Evolutionary conservation across 1,140 invertebrate genomes (phyloP).

Genomic region (Pseudomyrmex gracilis): DNA sequence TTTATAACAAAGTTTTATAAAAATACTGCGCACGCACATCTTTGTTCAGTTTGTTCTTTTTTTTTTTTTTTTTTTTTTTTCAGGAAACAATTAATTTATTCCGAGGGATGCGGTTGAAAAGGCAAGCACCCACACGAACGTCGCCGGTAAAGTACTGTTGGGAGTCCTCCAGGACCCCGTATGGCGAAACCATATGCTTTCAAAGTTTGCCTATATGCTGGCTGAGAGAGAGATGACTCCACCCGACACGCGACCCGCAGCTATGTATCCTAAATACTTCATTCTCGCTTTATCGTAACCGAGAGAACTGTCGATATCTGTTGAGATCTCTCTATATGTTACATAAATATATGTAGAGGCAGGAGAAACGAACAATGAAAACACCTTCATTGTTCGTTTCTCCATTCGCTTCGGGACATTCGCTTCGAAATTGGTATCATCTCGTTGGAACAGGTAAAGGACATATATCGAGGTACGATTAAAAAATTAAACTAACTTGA

Average conservation of each 20-base stretch:
- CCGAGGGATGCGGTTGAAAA: not conserved
- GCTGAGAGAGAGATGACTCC: constrained; percentile 79
- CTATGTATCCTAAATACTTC: constrained; percentile 54
- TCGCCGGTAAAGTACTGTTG: constrained; percentile 26
- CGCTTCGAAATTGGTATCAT: too few species aligned
- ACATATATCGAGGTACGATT: too few species aligned
- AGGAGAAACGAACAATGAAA: not conserved
- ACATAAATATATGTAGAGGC: constrained; percentile 3
- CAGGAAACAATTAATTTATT: not conserved
- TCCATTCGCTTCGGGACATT: too few species aligned
- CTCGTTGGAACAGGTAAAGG: too few species aligned
- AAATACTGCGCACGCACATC: not conserved
- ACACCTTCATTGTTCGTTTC: not conserved
- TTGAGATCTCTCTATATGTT: constrained; percentile 41
- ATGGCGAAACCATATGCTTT: constrained; percentile 78
- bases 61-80: not conserved
- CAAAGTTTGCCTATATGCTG: constrained; percentile 71
- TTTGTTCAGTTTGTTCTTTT: too few species aligned
- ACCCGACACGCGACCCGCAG: constrained; percentile 80
- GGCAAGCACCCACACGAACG: constrained; percentile 32
- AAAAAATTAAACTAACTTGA: too few species aligned
- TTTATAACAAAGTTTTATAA: too few species aligned
- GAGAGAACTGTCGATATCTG: constrained; percentile 45
- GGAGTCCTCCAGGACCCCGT: constrained; percentile 58
- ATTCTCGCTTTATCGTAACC: constrained; percentile 59